A percentile compares a stretch with the other conserved stretches of the same genome.
phyloP scores from a whole-genome alignment of 2,888 invertebrate genomes.

The Scelioninae gen. 1 region DNA sequence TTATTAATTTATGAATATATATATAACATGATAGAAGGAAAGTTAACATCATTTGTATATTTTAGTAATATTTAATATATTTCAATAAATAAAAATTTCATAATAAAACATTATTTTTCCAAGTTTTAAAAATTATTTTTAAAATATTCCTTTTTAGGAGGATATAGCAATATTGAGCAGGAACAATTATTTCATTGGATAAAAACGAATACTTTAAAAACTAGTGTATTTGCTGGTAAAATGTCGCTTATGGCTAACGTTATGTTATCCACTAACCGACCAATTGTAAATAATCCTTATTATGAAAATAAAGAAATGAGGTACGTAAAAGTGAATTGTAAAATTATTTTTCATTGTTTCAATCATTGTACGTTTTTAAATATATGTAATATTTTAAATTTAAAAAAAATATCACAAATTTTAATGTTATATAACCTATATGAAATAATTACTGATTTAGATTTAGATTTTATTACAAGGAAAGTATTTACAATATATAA shows the following conservation, averaged over 20 bases:
- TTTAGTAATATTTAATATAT: no score
- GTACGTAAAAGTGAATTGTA: slow-evolving; percentile 82
- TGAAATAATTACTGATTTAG: no score
- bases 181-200: slow-evolving; percentile 93
- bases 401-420: no score
- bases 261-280: slow-evolving; percentile 90
- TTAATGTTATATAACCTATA: no score
- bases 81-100: not conserved
- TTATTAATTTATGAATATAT: no score
- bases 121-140: not conserved
- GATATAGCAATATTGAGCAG: slow-evolving; percentile 89
- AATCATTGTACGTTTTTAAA: no score
- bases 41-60: no score
- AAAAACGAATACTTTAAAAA: slow-evolving; percentile 86
- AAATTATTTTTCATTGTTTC: no score
- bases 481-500: not conserved
- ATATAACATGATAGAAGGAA: not conserved
- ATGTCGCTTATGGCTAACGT: slow-evolving; percentile 94
- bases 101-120: no score
- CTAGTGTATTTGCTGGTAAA: slow-evolving; percentile 93
- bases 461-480: not conserved
- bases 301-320: slow-evolving; percentile 92
- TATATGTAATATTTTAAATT: no score
- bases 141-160: slow-evolving; percentile 85
- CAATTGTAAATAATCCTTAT: slow-evolving; percentile 94